phyloP scores from a whole-genome alignment of 1,140 invertebrate genomes.

The Manduca sexta region DNA sequence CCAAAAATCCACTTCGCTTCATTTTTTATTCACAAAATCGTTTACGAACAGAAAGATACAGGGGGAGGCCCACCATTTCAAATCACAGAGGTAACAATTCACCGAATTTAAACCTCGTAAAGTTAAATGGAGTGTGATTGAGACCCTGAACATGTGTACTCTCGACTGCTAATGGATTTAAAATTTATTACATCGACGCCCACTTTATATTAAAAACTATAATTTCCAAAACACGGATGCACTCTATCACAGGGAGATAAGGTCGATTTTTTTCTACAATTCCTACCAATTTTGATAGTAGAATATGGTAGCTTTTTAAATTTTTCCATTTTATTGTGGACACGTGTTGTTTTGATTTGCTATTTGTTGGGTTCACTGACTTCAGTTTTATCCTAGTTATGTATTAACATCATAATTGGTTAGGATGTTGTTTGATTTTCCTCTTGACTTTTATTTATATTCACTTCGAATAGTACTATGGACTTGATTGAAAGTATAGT shows the following conservation, averaged over 20 bases:
- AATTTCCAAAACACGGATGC: neutral
- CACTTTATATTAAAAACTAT: conserved; percentile 33
- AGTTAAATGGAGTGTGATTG: conserved; percentile 66
- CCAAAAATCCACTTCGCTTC: no score
- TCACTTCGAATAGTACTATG: no score
- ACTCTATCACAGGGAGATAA: neutral
- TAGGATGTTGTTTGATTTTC: no score
- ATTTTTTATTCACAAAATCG: conserved; percentile 21
- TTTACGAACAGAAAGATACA: conserved; percentile 29
- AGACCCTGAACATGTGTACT: conserved; percentile 65
- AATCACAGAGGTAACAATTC: conserved; percentile 58
- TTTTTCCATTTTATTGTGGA: conserved; percentile 6
- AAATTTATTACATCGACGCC: conserved; percentile 67
- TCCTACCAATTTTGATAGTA: neutral
- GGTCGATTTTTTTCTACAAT: neutral
- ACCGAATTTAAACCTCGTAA: conserved; percentile 69
- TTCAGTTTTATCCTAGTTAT: no score
- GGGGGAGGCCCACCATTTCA: conserved; percentile 32
- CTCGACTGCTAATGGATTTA: conserved; percentile 65
- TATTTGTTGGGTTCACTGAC: conserved; percentile 6
- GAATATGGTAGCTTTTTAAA: neutral
- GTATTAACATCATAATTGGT: no score
- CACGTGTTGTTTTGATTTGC: conserved; percentile 12
- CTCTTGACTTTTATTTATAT: no score
- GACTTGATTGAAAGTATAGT: no score